Evolutionary conservation across 2,888 invertebrate species (phyloP), one percentile per base, ranked within the genome.

Genomic region (Onthophagus sagittarius): DNA sequence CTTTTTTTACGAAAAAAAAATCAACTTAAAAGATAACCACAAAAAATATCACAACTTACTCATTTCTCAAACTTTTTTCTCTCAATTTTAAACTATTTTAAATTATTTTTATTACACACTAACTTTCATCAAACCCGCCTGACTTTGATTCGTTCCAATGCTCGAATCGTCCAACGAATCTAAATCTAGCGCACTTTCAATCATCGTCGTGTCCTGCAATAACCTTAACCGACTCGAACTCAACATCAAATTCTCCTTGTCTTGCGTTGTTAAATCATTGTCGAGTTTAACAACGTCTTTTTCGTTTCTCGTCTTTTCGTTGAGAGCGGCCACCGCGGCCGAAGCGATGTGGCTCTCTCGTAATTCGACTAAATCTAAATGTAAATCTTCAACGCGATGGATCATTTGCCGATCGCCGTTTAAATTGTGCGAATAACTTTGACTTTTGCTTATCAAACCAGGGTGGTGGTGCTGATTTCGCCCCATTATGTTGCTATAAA

Each of bases 131-230:
- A 92, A 86, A 77, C 91, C 91, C 23, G 89, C 89, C 81, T 91
- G 91, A 80, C 91, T 91, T 23, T 23, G 23, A 78, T 88, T 90
- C 77, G 90, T 89, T 75, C 91, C 91, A 78, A 91, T 88, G 81
- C 90, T 91, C 53, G 91, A 90, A 77, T 92, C 92, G 82, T 94
- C 94, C 78, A 95, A 87, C 79, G 94, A 94, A 86, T 95, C 95
- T 82, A 95, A 89, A 88, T 95, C 95, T 78, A 95, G 88, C 73
- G 95, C 95, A 73, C 95, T 94, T 85, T 95, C 94, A 82, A 95
- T 95, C 95, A 95, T 95, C 71, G 95, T 95, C 74, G 94, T 94
- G 87, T 95, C 94, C 84, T 94, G 94, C 81, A 94, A 88, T 80
- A 94, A 87, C 79, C 92, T 90, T 84, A 94, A 88, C 77, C 93